A percentile compares a stretch with the other conserved stretches of the same genome.
Conservation (phyloP, 2,113 vertebrate species). For the Rhynchomys soricoides region DNA sequence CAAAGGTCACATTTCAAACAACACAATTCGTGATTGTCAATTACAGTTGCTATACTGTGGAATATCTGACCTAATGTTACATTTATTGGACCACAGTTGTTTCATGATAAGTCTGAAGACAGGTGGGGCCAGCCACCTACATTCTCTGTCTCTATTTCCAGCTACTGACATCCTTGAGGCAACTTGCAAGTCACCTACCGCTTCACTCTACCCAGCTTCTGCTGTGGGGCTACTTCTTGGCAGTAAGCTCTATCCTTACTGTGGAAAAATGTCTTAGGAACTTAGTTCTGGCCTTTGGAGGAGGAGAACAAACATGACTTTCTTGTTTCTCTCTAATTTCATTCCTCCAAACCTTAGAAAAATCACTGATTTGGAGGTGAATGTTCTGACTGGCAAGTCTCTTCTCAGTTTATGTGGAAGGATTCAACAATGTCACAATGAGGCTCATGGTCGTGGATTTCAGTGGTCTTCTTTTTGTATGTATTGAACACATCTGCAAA, state of each 20-base stretch:
- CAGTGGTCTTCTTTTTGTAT: conserved; percentile 31
- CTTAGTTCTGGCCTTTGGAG: neutral
- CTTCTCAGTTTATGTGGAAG: neutral
- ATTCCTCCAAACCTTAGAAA: neutral
- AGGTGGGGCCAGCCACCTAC: neutral
- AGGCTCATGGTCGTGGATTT: neutral
- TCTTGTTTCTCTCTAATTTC: neutral
- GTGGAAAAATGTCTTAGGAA: neutral
- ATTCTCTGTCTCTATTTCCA: neutral
- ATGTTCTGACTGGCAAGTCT: neutral
- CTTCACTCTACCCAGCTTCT: neutral
- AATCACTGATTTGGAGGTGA: neutral
- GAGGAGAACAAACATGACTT: neutral
- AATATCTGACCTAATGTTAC: neutral
- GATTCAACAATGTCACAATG: conserved; percentile 45
- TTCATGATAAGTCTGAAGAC: neutral
- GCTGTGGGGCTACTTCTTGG: neutral
- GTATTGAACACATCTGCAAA: conserved; percentile 66
- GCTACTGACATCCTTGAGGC: neutral
- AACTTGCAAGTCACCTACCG: neutral
- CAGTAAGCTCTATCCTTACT: neutral
- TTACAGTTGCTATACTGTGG: neutral
- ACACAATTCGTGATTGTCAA: neutral
- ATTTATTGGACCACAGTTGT: neutral
- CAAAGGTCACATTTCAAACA: neutral